Base-by-base conservation (phyloP, 1,140 invertebrate genomes). In the Brachionus angularis region DNA sequence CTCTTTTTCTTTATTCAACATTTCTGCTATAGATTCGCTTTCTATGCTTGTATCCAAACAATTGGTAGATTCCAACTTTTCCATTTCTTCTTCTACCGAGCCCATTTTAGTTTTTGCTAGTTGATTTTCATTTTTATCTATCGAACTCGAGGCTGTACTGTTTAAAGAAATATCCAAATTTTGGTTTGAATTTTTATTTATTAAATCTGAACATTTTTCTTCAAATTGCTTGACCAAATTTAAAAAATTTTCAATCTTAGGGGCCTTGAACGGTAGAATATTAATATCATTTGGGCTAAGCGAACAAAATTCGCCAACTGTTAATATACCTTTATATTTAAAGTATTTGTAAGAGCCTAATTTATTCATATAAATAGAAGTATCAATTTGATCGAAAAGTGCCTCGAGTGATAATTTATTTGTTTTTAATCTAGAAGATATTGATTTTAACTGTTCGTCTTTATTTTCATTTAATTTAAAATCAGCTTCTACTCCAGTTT, bases 341-440 rank as follows among this genome's bases (percentile, higher is more conserved):
- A 58, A 58, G 33, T 58, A 58, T 39, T 58, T 58, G 2, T 36
- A 36, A 23, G 53, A 58, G 0, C 53, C 53, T 23, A 58, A 27
- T 58, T 58, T 58, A 21, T 58, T 31, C 53, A 58, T 58, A 12
- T 58, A 58, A n/a, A 58, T 14, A 21, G 33, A 39, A 36, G 53
- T 58, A 34, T 58, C 53, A 3, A 58, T 21, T 58, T 58, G 21
- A 10, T 58, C 53, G 36, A 58, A 58, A 1, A 58, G 5, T 12
- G 39, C 12, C 21, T 58, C 53, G 0, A 58, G 36, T 5, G 53
- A 58, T 10, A 58, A 58, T 58, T 58, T 58, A 14, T 31, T 39
- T 12, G 0, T 1, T 8, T 36, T 33, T 5, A 58, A 12, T 18
- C n/a, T n/a, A n/a, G n/a, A n/a, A n/a, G n/a, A n/a, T n/a, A n/a